Conservation (phyloP, 2,797 vertebrate species). For the Pantherophis vulpinus region DNA sequence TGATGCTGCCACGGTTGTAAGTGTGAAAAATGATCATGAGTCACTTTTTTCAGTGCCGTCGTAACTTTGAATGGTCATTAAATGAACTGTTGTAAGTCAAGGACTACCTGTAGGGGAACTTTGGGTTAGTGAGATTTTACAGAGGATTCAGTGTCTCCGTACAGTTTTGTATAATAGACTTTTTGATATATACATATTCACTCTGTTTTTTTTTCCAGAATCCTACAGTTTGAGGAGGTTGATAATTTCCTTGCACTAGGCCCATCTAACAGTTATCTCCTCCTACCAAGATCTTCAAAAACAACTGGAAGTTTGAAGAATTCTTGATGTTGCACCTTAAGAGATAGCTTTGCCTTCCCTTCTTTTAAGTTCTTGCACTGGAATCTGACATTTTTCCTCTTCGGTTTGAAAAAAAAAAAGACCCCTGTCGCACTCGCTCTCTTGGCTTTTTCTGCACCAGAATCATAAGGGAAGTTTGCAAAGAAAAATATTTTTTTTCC, state of each 20-base stretch:
- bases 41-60: neutral
- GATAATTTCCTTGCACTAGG: slow-evolving; percentile 6
- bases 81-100: neutral
- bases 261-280: slow-evolving; percentile 17
- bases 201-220: neutral
- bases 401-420: neutral
- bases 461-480: neutral
- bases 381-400: neutral
- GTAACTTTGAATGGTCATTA: neutral
- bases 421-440: neutral
- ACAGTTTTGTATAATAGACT: neutral
- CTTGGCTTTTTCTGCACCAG: neutral
- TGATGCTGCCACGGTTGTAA: neutral
- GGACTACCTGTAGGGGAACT: neutral
- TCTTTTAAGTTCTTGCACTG: neutral
- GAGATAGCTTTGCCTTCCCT: neutral
- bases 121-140: neutral
- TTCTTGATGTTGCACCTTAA: neutral
- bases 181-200: neutral
- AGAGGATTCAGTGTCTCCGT: neutral
- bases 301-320: neutral
- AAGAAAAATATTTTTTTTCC: neutral
- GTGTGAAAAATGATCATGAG: neutral
- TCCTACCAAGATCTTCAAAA: slow-evolving; percentile 8
- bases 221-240: neutral